Evolutionary conservation across 92 coral and sea anemone species (phyloP), one percentile per base, ranked within the genome.

Genomic region (Porites rus): DNA sequence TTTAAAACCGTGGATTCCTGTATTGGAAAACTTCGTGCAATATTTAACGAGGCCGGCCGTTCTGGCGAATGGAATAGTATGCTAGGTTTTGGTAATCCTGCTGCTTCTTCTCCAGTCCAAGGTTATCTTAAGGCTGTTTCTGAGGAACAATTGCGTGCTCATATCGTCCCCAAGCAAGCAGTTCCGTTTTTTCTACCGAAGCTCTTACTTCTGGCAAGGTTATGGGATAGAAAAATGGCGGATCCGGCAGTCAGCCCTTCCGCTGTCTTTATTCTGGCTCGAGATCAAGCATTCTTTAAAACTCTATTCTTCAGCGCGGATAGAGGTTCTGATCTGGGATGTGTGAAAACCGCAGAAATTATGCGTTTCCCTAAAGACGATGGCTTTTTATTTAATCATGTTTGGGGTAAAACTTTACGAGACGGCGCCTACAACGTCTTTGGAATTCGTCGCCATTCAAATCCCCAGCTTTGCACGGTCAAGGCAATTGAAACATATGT

Each of bases 271-370:
- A 70, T 89, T 52, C 69, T 89, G 51, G 93, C 89, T 0, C 31
- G 91, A 18, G 93, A 90, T 59, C 89, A 90, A 76, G 91, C 93
- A 12, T 90, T 80, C 74, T 90, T 92, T 74, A 92, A 90, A 82
- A 78, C 87, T 12, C 78, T 92, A 11, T 86, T 92, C 76, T 90
- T 92, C 88, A 85, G 91, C 76, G 83, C 84, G 51, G 93, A 92
- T 52, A 84, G 93, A 50, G 93, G 88, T 0, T 76, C 91, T 6
- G 93, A 93, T 21, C 89, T 90, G 63, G 85, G 83, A 51, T 69
- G 63, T 61, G 81, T 69, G 1, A 79, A 90, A 73, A 85, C 87
- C 14, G 74, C 88, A 60, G 91, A 93, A 83, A 87, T 93, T 16
- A 71, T 90, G 25, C 93, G 90, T 51, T 90, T 93, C 51, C 90